Percentiles rank a stretch among this genome's conserved stretches.
These are phyloP conservation scores for Ctenomys sociabilis DNA, from an alignment of 2,113 vertebrate genomes.

Conservation along the genomic window DNA sequence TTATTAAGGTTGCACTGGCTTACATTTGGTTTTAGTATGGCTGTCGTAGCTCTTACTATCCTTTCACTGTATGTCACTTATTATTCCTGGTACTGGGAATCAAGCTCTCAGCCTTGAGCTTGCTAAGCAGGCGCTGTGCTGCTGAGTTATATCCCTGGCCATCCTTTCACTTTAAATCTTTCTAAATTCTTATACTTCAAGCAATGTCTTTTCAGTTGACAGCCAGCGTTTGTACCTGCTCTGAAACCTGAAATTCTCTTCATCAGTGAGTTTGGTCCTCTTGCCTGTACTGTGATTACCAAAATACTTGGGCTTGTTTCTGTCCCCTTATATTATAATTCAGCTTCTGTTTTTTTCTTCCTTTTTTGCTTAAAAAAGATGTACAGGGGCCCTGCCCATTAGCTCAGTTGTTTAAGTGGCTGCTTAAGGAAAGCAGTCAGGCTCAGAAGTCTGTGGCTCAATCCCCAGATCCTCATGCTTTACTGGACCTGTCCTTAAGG, in stretches of 20 bases:
- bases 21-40: constrained; percentile 8
- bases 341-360: background rate
- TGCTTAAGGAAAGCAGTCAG: no score
- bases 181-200: background rate
- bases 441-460: no score
- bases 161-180: background rate
- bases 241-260: background rate
- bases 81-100: no score
- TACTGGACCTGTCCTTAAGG: no score
- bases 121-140: no score
- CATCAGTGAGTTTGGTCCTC: background rate
- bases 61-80: background rate
- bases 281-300: constrained; percentile 6
- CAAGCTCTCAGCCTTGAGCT: no score
- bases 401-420: no score
- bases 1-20: background rate
- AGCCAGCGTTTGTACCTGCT: background rate
- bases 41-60: background rate
- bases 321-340: background rate
- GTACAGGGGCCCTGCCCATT: no score
- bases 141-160: background rate
- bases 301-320: constrained; percentile 10
- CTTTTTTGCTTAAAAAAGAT: constrained; percentile 24
- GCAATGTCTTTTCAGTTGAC: background rate
- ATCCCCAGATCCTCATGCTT: no score